Base-by-base conservation (phyloP, 1,140 invertebrate species). In the Lycorma delicatula region DNA sequence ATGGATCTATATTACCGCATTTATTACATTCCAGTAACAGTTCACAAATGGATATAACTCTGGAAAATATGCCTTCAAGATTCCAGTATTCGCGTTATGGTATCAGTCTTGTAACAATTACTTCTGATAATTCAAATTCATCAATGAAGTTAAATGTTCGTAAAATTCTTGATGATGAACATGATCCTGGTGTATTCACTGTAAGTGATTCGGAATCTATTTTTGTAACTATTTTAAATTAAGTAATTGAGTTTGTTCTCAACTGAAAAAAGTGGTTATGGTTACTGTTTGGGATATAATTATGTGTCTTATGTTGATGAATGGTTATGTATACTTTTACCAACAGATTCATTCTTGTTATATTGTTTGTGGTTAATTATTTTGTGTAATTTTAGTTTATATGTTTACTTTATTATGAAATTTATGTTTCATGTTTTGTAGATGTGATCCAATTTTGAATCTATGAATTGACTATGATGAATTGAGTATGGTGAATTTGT, bases 141-240 rank as follows among this genome's bases (percentile, higher is more conserved):
- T 63, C 60, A 1, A 69, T 81, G 67, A 56, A 62, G 1, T 64
- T 79, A 13, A 68, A 75, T n/a, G 66, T 71, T 53, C 71, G 74
- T 41, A 79, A 79, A 64, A 81, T 77, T 54, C 64, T 87, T 26
- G 83, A 87, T 66, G 85, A 87, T 66, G 84, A 87, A 64, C 81
- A 85, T 60, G 80, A 83, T 11, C 84, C 85, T 13, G 85, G 84
- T 18, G 78, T 85, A 31, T 87, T 86, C 67, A 78, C 79, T 71
- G 82, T 85, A 68, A 73, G 67, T 64, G 13, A 27, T 44, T 23
- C 36, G 60, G 53, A n/a, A n/a, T n/a, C n/a, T n/a, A n/a, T n/a
- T n/a, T n/a, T n/a, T n/a, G n/a, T n/a, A n/a, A n/a, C n/a, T n/a
- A n/a, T n/a, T n/a, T n/a, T n/a, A n/a, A n/a, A n/a, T n/a, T n/a